These are phyloP conservation scores for Phycodurus eques DNA, from an alignment of 2,113 vertebrate genomes.

Conservation along the genomic window DNA sequence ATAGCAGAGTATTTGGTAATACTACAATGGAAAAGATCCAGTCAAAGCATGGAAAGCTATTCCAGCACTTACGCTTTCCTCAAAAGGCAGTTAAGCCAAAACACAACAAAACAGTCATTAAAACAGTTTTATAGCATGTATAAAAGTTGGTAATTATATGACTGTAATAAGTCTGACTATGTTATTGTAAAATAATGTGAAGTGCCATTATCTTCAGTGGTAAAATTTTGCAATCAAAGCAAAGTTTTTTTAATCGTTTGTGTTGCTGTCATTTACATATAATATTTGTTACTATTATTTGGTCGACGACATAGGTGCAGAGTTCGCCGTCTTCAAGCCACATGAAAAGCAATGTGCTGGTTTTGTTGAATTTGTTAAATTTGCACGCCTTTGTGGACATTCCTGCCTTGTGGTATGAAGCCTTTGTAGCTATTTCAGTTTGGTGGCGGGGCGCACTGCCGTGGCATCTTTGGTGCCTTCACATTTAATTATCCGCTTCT, in stretches of 20 bases:
- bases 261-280: neutral
- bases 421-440: conserved; percentile 41
- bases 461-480: conserved; percentile 31
- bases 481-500: conserved; percentile 29
- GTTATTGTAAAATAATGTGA: conserved; percentile 51
- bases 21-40: conserved; percentile 25
- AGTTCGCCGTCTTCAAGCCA: conserved; percentile 3
- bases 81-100: conserved; percentile 36
- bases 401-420: conserved; percentile 30
- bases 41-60: conserved; percentile 29
- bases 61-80: conserved; percentile 26
- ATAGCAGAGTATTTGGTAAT: conserved; percentile 31
- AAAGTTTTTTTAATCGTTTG: conserved; percentile 42
- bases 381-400: conserved; percentile 25
- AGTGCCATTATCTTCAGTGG: conserved; percentile 47
- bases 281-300: neutral
- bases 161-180: conserved; percentile 50
- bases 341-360: conserved; percentile 31
- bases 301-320: neutral
- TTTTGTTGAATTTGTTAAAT: conserved; percentile 30
- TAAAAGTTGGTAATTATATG: conserved; percentile 48
- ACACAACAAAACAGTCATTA: conserved; percentile 52
- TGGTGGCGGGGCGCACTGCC: conserved; percentile 21
- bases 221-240: conserved; percentile 61
- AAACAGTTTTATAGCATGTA: conserved; percentile 42